These are phyloP conservation scores for Sphinx pinastri DNA, from an alignment of 2,888 invertebrate genomes.

Conservation along the genomic window DNA sequence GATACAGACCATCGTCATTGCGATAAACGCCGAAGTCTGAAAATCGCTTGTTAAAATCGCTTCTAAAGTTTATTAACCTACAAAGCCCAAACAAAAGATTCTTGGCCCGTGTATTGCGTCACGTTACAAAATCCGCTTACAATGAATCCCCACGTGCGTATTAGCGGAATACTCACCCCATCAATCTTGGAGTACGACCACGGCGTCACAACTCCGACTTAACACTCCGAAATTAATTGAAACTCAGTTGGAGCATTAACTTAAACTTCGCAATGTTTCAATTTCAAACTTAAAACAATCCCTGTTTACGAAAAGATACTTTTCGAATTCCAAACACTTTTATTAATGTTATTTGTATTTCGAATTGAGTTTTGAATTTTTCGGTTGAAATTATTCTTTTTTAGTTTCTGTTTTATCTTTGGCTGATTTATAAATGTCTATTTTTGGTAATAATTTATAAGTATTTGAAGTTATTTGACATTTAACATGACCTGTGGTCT, in stretches of 20 bases:
- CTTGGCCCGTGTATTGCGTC: too few species aligned
- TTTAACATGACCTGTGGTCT: too few species aligned
- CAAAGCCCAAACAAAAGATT: not conserved
- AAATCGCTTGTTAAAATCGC: too few species aligned
- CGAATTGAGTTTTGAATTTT: constrained; percentile 9
- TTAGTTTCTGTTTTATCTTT: not conserved
- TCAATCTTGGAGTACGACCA: constrained; percentile 38
- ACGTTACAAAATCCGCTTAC: not conserved
- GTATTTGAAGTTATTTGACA: too few species aligned
- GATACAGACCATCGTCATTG: too few species aligned
- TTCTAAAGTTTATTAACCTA: too few species aligned
- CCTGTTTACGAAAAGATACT: not conserved
- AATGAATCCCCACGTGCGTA: not conserved
- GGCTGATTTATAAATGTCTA: too few species aligned
- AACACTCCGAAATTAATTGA: constrained; percentile 36
- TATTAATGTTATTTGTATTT: constrained; percentile 15
- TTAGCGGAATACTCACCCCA: constrained; percentile 24
- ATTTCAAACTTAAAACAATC: constrained; percentile 23
- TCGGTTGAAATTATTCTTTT: not conserved
- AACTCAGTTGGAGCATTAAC: constrained; percentile 12
- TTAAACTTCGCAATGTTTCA: constrained; percentile 20
- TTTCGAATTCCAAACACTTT: not conserved
- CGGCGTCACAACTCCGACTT: constrained; percentile 30
- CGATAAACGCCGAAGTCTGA: too few species aligned
- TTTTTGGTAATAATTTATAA: too few species aligned